Percentiles rank a stretch among this genome's conserved stretches.
Conservation (phyloP, 1,140 invertebrate species). For the Aculops lycopersici region DNA sequence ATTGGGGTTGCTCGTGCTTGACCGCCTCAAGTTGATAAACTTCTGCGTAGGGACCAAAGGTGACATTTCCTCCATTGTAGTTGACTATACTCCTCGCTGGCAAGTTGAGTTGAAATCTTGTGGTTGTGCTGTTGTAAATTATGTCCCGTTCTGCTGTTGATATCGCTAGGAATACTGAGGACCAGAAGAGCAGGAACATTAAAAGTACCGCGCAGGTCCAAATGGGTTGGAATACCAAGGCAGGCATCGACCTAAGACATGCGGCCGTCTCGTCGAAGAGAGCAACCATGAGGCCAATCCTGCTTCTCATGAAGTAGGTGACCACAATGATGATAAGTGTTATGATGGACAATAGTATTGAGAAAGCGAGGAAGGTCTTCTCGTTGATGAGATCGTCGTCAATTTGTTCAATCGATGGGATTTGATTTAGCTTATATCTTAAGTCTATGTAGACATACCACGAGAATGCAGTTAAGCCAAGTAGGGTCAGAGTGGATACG, state of each 20-base stretch:
- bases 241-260: constrained; percentile 44
- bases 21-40: neutral
- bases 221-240: constrained; percentile 52
- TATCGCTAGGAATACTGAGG: constrained; percentile 33
- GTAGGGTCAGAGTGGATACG: constrained; percentile 32
- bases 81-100: neutral
- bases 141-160: constrained; percentile 20
- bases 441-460: constrained; percentile 64
- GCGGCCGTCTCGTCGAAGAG: constrained; percentile 57
- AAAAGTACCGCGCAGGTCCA: constrained; percentile 44
- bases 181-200: constrained; percentile 50
- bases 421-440: constrained; percentile 29
- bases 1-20: neutral
- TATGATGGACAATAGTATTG: constrained; percentile 52
- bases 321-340: constrained; percentile 49
- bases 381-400: constrained; percentile 44
- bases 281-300: constrained; percentile 37
- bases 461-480: constrained; percentile 38
- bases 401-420: constrained; percentile 19
- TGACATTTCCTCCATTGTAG: neutral
- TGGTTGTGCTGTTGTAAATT: neutral
- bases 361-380: constrained; percentile 41
- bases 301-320: constrained; percentile 38
- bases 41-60: neutral
- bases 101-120: neutral